These are phyloP conservation scores for Lochmaea crataegi DNA, from an alignment of 2,888 invertebrate species.

Conservation along the genomic window DNA sequence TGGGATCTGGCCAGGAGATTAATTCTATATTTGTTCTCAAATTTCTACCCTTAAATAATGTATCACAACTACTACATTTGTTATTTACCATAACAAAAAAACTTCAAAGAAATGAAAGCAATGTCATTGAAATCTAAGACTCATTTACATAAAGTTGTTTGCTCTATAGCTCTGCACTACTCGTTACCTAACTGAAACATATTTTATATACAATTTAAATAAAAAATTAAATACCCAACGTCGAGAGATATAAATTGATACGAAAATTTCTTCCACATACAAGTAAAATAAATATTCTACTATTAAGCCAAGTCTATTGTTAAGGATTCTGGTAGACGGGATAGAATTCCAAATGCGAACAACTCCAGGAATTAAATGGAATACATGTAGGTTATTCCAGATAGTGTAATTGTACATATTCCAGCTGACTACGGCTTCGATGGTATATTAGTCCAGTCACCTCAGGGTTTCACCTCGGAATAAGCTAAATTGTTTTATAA, in stretches of 20 bases:
- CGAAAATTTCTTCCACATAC: neutral
- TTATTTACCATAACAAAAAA: conserved; percentile 9
- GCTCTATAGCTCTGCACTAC: neutral
- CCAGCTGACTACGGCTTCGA: neutral
- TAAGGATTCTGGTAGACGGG: neutral
- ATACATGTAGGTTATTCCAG: neutral
- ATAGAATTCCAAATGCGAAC: neutral
- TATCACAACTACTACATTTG: neutral
- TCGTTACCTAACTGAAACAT: neutral
- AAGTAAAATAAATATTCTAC: too few species aligned
- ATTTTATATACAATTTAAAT: neutral
- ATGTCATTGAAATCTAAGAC: conserved; percentile 1
- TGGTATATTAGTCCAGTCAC: too few species aligned
- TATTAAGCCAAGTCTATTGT: neutral
- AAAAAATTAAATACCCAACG: neutral
- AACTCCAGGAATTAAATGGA: neutral
- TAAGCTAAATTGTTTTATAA: neutral
- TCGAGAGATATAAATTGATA: neutral
- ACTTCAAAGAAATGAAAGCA: conserved; percentile 2
- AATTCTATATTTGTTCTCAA: neutral
- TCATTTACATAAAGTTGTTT: conserved; percentile 22
- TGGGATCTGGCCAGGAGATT: neutral
- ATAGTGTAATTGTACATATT: conserved; percentile 1
- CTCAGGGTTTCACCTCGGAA: too few species aligned
- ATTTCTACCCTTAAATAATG: conserved; percentile 9